Base-by-base conservation (phyloP, 2,113 vertebrate genomes). In the Phyllopteryx taeniolatus region DNA sequence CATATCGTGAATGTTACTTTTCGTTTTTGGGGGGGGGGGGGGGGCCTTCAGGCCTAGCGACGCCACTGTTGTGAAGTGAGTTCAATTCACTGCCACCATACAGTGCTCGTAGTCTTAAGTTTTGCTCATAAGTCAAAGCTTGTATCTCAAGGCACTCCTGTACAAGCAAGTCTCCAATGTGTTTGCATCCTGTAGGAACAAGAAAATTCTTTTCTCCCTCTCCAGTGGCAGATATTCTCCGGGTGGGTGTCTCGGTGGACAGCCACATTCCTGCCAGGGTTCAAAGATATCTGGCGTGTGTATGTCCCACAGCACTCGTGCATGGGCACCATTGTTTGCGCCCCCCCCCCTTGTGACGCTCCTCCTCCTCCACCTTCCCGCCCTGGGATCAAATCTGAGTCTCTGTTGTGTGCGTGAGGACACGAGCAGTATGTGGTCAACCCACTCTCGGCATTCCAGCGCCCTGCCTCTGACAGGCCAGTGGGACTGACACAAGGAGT, bases 401-500 rank as follows among this genome's bases (percentile, higher is more conserved):
- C 85, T 91, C 86, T 90, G 62, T 64, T 91, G 83, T 90, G 81
- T 80, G 67, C 74, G 54, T 66, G 75, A 84, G 85, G 80, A 83
- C 80, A 77, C 71, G 59, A 67, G 79, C 89, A 74, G 83, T 47
- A n/a, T 76, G 83, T 60, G 76, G 54, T 74, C 78, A 54, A 64
- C 92, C 92, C 87, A 92, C 91, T 68, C 77, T 1, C 43, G 39
- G 74, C 87, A 93, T 92, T 92, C 91, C 81, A 85, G 85, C 71
- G 42, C 72, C 79, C 82, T 82, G 79, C 87, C 85, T 81, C 79
- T 62, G 71, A n/a, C 49, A 72, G 82, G 79, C 67, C 81, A 61
- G 90, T 91, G 90, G 90, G 90, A 70, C 87, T 72, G 44, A 84
- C 64, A n/a, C 77, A 33, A 87, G 4, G 60, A 66, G 76, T 75